Conservation (phyloP, 2,888 invertebrate genomes). For the Ceratothoa steindachneri region DNA sequence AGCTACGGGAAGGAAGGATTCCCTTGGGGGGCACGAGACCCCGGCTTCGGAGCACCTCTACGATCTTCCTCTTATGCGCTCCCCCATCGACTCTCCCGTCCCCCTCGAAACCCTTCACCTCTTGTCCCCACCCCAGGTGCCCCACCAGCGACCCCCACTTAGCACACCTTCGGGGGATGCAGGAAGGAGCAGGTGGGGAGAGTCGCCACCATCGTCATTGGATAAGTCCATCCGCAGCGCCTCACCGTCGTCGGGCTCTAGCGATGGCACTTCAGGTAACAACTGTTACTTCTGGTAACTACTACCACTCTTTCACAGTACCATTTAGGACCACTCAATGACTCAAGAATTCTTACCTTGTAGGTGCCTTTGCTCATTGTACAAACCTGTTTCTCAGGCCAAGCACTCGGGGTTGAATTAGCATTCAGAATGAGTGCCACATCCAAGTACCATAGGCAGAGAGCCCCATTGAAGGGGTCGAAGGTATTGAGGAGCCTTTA, state of each 20-base stretch:
- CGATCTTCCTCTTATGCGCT: constrained; percentile 39
- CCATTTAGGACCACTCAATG: not conserved
- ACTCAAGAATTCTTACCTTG: not conserved
- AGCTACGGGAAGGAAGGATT: constrained; percentile 23
- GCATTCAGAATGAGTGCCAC: too few species aligned
- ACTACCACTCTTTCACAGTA: not conserved
- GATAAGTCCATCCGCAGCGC: constrained; percentile 40
- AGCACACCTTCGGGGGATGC: not conserved
- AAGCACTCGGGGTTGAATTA: too few species aligned
- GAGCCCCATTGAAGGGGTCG: too few species aligned
- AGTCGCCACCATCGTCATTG: constrained; percentile 35
- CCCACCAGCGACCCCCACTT: constrained; percentile 14
- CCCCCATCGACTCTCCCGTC: constrained; percentile 30
- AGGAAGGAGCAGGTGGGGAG: constrained; percentile 11
- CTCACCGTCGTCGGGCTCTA: constrained; percentile 36
- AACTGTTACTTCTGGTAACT: too few species aligned
- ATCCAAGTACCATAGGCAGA: too few species aligned
- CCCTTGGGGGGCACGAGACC: constrained; percentile 29
- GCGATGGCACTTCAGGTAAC: constrained; percentile 42
- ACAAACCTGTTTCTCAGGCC: too few species aligned
- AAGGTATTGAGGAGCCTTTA: too few species aligned
- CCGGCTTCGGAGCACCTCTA: constrained; percentile 44
- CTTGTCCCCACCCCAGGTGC: constrained; percentile 15
- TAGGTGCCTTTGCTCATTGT: too few species aligned
- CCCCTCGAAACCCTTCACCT: constrained; percentile 32